Evolutionary conservation across 1,140 invertebrate species (phyloP), one percentile per base, ranked within the genome.

Genomic region (Telenomus remus): DNA sequence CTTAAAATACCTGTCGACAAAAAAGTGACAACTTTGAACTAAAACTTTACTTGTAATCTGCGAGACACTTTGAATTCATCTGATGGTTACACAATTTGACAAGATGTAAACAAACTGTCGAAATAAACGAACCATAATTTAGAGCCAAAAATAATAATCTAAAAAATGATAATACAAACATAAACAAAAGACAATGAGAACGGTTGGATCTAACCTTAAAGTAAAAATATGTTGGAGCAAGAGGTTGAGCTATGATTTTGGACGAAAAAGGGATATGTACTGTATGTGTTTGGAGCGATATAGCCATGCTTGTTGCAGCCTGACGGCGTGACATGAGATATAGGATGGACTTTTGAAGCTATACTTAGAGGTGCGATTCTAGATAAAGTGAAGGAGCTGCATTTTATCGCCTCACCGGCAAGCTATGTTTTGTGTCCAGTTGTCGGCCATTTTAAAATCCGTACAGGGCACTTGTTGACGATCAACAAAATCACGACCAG

Each of bases 371-470:
- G 19, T 39, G 37, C n/a, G 37, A 39, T n/a, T 39, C 37, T 27
- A 39, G n/a, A 39, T 39, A 1, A 39, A 11, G 37, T 39, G 9
- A 39, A 39, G 9, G 9, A 39, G 37, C n/a, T 4, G 37, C 9
- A 9, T 4, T n/a, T n/a, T 3, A 39, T 9, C 37, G 37, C 37
- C 37, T 39, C 82, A 87, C 86, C 87, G 86, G 86, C 87, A 88
- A 82, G 74, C 64, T 69, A 87, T 77, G 71, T 78, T 86, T 73
- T 84, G 80, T 56, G 81, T 84, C 85, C 82, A 87, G 83, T 69
- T 84, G 82, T 87, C 85, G 81, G 86, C 86, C 86, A 88, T 88
- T 86, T 88, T 87, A 82, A 83, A 61, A 49, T 70, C 76, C 19
- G 19, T 27, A 3, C 19, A 27, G 19, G 6, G 19, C 19, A 27